These are phyloP conservation scores for Aplodontia rufa DNA, from an alignment of 2,113 vertebrate species.

Conservation along the genomic window DNA sequence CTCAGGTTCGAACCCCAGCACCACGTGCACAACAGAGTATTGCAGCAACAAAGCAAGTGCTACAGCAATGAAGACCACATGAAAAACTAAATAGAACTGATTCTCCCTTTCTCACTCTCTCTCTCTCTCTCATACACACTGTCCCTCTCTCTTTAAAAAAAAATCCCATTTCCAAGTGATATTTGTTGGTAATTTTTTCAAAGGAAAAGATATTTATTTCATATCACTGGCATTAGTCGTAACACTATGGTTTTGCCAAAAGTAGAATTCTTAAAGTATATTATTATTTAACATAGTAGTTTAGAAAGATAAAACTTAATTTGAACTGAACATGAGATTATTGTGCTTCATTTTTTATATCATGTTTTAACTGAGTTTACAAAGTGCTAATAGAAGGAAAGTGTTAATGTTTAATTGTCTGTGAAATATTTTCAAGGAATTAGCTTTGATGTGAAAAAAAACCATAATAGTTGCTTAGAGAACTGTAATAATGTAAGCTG, in stretches of 20 bases:
- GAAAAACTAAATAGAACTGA: no score
- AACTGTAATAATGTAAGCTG: constrained; percentile 55
- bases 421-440: constrained; percentile 70
- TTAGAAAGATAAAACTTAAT: constrained; percentile 24
- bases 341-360: constrained; percentile 23
- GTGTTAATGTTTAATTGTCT: constrained; percentile 75
- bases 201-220: not conserved
- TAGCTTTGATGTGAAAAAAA: constrained; percentile 72
- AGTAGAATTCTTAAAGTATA: not conserved
- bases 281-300: not conserved
- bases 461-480: constrained; percentile 49
- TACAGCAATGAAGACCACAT: no score
- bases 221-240: not conserved
- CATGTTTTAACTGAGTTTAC: constrained; percentile 53
- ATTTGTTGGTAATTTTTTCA: not conserved
- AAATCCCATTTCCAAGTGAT: not conserved
- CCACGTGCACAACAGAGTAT: no score
- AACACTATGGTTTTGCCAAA: not conserved
- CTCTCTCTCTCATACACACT: no score
- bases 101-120: no score
- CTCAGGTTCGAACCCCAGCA: no score
- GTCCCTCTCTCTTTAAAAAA: no score
- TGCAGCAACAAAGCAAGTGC: no score
- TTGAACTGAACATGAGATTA: constrained; percentile 33
- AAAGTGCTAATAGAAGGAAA: constrained; percentile 58